phyloP scores from a whole-genome alignment of 2,888 invertebrate genomes.

The Nephrotoma flavescens region DNA sequence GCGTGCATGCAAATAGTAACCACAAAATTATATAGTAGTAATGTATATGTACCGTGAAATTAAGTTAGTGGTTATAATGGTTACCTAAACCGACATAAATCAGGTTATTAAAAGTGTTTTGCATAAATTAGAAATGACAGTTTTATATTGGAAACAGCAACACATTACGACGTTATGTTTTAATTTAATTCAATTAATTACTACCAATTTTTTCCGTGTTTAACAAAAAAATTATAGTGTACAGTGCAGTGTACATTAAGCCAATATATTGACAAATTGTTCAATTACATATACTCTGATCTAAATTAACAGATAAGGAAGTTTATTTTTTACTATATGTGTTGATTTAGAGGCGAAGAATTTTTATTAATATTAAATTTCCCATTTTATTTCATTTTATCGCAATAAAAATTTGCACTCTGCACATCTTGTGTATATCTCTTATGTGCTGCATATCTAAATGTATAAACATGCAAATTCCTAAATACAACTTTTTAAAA shows the following conservation, averaged over 20 bases:
- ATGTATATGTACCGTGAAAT: background rate
- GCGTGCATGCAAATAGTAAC: background rate
- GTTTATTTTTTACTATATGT: background rate
- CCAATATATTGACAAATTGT: too few species aligned
- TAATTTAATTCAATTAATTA: background rate
- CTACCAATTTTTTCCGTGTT: background rate
- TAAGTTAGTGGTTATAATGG: background rate
- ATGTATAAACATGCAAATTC: background rate
- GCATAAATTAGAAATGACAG: background rate
- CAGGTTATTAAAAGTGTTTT: background rate
- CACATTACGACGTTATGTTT: background rate
- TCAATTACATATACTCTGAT: too few species aligned
- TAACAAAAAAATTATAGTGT: too few species aligned
- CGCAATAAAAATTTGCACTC: background rate
- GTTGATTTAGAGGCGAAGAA: background rate
- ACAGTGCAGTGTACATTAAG: too few species aligned
- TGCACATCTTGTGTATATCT: background rate
- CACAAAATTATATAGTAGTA: background rate
- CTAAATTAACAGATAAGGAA: background rate
- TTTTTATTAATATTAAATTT: background rate
- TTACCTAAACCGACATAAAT: too few species aligned
- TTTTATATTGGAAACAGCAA: background rate
- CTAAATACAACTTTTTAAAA: background rate
- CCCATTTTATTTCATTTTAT: background rate
- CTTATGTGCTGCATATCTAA: background rate